Evolutionary conservation across 2,113 vertebrate species (phyloP), one percentile per base, ranked within the genome.

Genomic region (Parotia lawesii): DNA sequence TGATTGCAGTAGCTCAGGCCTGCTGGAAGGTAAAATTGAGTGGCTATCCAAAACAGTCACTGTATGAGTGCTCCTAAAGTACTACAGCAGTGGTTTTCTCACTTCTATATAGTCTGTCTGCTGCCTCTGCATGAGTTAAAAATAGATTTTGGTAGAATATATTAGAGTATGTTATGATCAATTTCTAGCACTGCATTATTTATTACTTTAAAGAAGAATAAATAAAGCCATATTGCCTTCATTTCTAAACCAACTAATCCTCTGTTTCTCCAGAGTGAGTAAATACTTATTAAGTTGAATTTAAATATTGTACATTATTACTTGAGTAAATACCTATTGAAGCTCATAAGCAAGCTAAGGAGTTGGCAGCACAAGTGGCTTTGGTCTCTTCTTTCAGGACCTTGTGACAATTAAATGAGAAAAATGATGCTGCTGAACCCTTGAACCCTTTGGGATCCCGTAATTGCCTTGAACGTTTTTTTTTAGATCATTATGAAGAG

Each of bases 121-220:
- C 60, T 94, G 77, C 53, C 66, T 70, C 58, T 85, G 62, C 1
- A 0, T 69, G 51, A 87, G 42, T 61, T 94, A 75, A 94, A 94
- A 96, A 82, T 72, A 94, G 66, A 70, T 70, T 87, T 92, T 65
- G 38, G 29, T 73, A 74, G 77, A 89, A 51, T 81, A 47, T 64
- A 60, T 93, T 81, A 51, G 21, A 81, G 48, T 53, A 33, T 57
- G 45, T 67, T 90, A 78, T 74, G 77, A 91, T 93, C 75, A 85
- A 31, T 94, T 96, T 94, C 82, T 69, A 87, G 58, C 53, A 62
- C 78, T 95, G 78, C 54, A 94, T 95, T 93, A 95, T 95, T 95
- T 94, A 93, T 89, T 87, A 66, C 67, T 89, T 94, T 79, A 79
- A 82, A 73, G 70, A 94, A 92, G 53, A 95, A 76, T 79, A 92